Base-by-base conservation (phyloP, 2,797 vertebrate species). In the Enoplosus armatus region DNA sequence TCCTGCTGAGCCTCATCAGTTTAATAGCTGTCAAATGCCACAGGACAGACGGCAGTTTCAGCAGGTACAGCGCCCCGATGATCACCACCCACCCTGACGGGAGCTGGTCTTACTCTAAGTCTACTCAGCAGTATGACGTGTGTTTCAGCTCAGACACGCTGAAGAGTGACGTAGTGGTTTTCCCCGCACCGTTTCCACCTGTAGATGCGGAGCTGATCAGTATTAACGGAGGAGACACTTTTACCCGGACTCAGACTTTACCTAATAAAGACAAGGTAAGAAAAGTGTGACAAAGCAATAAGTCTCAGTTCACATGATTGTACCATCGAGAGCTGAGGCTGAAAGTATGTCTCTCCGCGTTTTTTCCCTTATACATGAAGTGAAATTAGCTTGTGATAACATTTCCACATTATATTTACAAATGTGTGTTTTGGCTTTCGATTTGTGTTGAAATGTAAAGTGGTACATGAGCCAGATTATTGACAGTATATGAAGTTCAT, bases 221-320 rank as follows among this genome's bases (percentile, higher is more conserved):
- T 47, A 47, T 47, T 22, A 47, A 90, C 12, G 85, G 70, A 65
- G 82, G 75, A 39, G 90, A 93, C 43, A 91, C 87, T 9, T 91
- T 88, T 60, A 80, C 62, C 16, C 72, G 70, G 51, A 91, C 87
- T 15, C 90, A 91, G 35, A 90, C 89, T 20, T 77, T 90, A 35
- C 87, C 89, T 0, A 91, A 29, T 31, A 73, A 72, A 77, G 85
- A 90, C 0, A 92, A 91, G 92, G 90, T 93, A 91, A 90, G 86
- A 68, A 9, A 6, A 6, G 6, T 20, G 27, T 18, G 24, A 27
- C 8, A 61, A 61, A 20, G 22, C 3, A 14, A 22, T 2, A 4
- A n/a, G 1, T 14, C 14, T 9, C 11, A 14, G n/a, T n/a, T 6
- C 11, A 16, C 5, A 3, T 45, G 15, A 43, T 11, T 11, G 12